Base-by-base conservation (phyloP, 2,113 vertebrate species). In the Heloderma charlesbogerti region DNA sequence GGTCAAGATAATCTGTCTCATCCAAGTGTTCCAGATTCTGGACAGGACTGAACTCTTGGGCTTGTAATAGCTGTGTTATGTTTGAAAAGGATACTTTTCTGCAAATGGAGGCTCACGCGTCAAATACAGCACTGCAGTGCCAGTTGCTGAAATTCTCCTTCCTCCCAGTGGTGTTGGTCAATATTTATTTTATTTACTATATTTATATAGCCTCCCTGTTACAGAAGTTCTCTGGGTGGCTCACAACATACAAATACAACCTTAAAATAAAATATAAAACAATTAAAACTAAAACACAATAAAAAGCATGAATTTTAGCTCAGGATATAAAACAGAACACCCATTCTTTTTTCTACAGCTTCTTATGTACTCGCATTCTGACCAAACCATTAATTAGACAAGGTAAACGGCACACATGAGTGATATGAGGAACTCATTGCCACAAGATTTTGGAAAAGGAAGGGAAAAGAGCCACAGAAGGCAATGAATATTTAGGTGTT, bases 71-170 rank as follows among this genome's bases (percentile, higher is more conserved):
- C 48, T 51, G 31, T 87, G 37, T 77, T 87, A 22, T 45, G 54
- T 45, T 87, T 80, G 81, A 31, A 88, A 88, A 45, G 60, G n/a
- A 45, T 79, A 66, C 45, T 87, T 77, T 87, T 57, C 51, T 40
- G 87, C 75, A 66, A 16, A 79, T 88, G 75, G 51, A 60, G 31
- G 80, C n/a, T 57, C 18, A 8, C 15, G 7, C 80, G n/a, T 31
- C 79, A 60, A 75, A 87, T 75, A 29, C 34, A 13, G 29, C 25
- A 3, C 34, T 79, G 2, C 25, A 63, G 34, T 40, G 57, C 87
- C 34, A 63, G 34, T 67, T 13, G 75, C 60, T n/a, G 3, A 63
- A 78, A 88, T 60, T 66, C n/a, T 79, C 22, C n/a, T 29, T 67
- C 45, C 60, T 48, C 45, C 66, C 29, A 13, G 31, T n/a, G 15